Evolutionary conservation across 2,888 invertebrate species (phyloP), one percentile per base, ranked within the genome.

Genomic region (Sialis fuliginosa): DNA sequence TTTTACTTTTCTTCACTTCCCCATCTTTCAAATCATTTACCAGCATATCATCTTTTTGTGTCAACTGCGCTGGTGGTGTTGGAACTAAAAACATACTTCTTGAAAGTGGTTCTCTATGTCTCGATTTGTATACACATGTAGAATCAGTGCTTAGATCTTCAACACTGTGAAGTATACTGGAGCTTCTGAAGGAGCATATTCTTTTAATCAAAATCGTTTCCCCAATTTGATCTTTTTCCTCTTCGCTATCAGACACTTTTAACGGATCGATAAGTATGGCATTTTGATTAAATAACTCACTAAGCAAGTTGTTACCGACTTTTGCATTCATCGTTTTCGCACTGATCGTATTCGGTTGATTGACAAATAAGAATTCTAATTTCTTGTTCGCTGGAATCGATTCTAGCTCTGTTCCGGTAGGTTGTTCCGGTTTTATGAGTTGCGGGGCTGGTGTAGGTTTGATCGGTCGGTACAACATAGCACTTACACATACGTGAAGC

Each of bases 111-210:
- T 50, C 49, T 34, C 50, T 34, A 35, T 49, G 49, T 47, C 71
- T 68, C 0, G 75, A 73, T 53, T 81, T 81, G 58, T 81, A 81
- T 0, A 81, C 79, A 58, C 81, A 81, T 0, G 82, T 82, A 9
- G 81, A 81, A 63, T 81, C 81, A 0, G 82, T 81, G 42, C 78
- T 79, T 8, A 82, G 64, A 55, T 82, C 83, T 58, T 82, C 82
- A 0, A 82, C 81, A 1, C 81, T 81, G 58, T 82, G 81, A 6
- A 81, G 65, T 46, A 81, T 72, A 3, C 80, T 80, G 0, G 81
- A 80, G 7, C 81, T 81, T 6, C 81, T 68, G 2, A 79, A 79
- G 30, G 79, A 78, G 1, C 79, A 69, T 52, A 72, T 71, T 37
- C 72, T 71, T 50, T 71, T 72, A 54, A 70, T 65, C 39, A 66